A percentile compares a stretch with the other conserved stretches of the same genome.
Conservation (phyloP, 2,797 vertebrate genomes). For the Enteromius viviparus region DNA sequence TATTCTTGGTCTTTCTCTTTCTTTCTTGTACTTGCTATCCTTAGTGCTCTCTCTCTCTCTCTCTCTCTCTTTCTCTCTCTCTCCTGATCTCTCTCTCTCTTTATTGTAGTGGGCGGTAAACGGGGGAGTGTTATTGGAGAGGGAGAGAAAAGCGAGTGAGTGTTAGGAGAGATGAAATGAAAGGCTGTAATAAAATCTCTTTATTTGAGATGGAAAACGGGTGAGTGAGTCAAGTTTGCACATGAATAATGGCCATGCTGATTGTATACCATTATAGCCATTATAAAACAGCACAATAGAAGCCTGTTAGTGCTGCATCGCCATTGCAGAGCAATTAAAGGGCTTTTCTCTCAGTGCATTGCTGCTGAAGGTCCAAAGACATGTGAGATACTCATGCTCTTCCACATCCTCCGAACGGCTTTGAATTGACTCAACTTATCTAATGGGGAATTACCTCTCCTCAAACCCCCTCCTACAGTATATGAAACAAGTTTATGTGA, state of each 20-base stretch:
- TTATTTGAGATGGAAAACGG: constrained; percentile 73
- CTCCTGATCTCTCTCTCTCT: too few species aligned
- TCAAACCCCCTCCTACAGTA: neutral
- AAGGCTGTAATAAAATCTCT: constrained; percentile 76
- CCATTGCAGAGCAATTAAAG: constrained; percentile 57
- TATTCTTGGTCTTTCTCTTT: constrained; percentile 59
- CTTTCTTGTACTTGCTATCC: constrained; percentile 32
- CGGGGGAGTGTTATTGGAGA: constrained; percentile 77
- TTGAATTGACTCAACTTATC: constrained; percentile 13
- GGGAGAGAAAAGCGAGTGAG: constrained; percentile 69
- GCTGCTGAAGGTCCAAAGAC: constrained; percentile 31
- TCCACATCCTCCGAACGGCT: constrained; percentile 25
- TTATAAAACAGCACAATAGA: constrained; percentile 61
- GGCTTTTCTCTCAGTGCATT: constrained; percentile 55
- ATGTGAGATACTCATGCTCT: constrained; percentile 36
- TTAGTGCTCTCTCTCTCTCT: constrained; percentile 50
- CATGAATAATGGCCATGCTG: constrained; percentile 59
- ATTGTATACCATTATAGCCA: constrained; percentile 64
- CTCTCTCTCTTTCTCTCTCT: constrained; percentile 62
- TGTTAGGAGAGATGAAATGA: constrained; percentile 71
- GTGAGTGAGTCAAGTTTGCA: constrained; percentile 63
- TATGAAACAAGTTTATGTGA: constrained; percentile 60
- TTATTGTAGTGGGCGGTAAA: constrained; percentile 76
- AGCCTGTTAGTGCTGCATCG: constrained; percentile 50
- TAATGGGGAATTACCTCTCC: constrained; percentile 38